Conservation (phyloP, 2,888 invertebrate species). For the Sinodicranocentrus sp. region DNA sequence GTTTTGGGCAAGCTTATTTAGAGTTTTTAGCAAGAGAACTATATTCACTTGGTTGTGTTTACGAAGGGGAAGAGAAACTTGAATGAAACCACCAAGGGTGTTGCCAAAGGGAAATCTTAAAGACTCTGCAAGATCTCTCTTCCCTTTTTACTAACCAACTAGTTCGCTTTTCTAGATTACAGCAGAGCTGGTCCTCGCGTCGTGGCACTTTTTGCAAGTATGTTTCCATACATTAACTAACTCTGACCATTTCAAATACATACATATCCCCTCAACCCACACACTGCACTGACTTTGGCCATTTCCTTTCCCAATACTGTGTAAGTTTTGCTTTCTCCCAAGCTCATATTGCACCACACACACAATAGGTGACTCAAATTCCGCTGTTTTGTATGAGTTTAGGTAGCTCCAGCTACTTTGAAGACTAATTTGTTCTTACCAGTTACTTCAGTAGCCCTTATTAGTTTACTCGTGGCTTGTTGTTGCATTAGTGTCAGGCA, state of each 20-base stretch:
- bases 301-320: constrained; percentile 15
- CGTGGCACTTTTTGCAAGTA: not conserved
- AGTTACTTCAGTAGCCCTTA: constrained; percentile 68
- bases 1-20: constrained; percentile 46
- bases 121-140: constrained; percentile 35
- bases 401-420: constrained; percentile 18
- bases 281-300: too few relatives aligned
- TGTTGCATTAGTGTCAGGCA: constrained; percentile 69
- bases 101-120: constrained; percentile 68
- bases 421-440: constrained; percentile 65
- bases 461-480: constrained; percentile 67
- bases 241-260: constrained; percentile 16
- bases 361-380: constrained; percentile 1
- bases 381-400: not conserved
- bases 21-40: constrained; percentile 35
- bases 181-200: not conserved
- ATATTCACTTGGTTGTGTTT: constrained; percentile 26
- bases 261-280: too few relatives aligned
- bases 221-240: constrained; percentile 9
- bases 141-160: constrained; percentile 51
- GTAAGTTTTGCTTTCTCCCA: constrained; percentile 34
- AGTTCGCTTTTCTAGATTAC: constrained; percentile 12
- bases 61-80: constrained; percentile 26
- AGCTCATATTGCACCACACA: constrained; percentile 28
- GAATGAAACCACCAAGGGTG: constrained; percentile 59